These are phyloP conservation scores for Onthophagus taurus DNA, from an alignment of 1,140 invertebrate species.

Conservation along the genomic window DNA sequence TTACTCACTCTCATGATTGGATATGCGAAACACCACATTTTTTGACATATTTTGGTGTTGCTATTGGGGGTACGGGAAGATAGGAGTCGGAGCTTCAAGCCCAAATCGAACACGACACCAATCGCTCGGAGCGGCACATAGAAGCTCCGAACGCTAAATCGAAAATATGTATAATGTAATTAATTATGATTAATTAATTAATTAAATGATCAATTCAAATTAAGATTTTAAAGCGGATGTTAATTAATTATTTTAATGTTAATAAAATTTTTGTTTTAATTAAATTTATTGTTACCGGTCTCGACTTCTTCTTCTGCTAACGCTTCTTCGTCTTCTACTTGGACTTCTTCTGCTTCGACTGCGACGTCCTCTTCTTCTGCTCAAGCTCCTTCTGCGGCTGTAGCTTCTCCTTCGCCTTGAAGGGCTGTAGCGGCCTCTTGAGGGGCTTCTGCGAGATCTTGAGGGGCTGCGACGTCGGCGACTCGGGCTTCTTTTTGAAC, in stretches of 20 bases:
- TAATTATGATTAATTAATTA: no score
- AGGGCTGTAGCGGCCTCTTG: conserved; percentile 27
- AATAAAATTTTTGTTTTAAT: neutral
- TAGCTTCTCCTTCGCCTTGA: conserved; percentile 24
- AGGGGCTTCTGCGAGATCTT: conserved; percentile 18
- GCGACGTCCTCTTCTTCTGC: conserved; percentile 18
- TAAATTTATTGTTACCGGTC: conserved; percentile 14
- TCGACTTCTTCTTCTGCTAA: conserved; percentile 24
- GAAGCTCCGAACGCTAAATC: no score
- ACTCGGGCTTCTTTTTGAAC: conserved; percentile 20
- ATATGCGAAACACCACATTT: no score
- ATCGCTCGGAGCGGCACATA: no score
- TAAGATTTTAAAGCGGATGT: no score
- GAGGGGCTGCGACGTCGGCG: conserved; percentile 25
- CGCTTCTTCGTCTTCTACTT: conserved; percentile 21
- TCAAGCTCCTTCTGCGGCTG: conserved; percentile 21
- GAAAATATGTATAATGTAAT: no score
- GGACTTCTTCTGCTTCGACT: conserved; percentile 24
- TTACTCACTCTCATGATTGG: no score
- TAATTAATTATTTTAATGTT: neutral
- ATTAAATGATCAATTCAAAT: no score
- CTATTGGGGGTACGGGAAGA: no score
- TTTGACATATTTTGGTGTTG: no score
- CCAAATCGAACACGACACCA: no score
- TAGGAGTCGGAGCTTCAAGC: no score